Percentiles rank a stretch among this genome's conserved stretches.
Conservation (phyloP, 1,140 invertebrate species). For the Littorina saxatilis region DNA sequence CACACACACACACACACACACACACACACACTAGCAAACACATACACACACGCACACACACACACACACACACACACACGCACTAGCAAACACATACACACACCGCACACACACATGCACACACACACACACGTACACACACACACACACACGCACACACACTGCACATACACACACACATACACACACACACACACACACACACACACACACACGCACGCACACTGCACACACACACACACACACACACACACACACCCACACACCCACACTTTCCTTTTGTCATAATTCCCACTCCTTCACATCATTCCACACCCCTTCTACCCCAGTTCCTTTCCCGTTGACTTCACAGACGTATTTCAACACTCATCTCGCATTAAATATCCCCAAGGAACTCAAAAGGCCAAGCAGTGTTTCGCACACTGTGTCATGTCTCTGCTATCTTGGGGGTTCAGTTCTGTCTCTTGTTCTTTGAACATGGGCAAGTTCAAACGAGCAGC, state of each 20-base stretch:
- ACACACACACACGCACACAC: slow-evolving; percentile 5
- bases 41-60: slow-evolving; percentile 8
- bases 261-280: slow-evolving; percentile 16
- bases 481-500: no score
- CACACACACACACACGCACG: neutral
- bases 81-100: neutral
- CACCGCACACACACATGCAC: neutral
- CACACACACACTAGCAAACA: slow-evolving; percentile 3
- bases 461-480: no score
- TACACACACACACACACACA: neutral
- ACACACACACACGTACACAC: slow-evolving; percentile 16
- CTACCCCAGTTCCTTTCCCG: no score
- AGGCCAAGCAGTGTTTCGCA: no score
- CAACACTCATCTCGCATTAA: no score
- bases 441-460: no score
- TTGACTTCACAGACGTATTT: no score
- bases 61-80: neutral
- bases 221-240: slow-evolving; percentile 17
- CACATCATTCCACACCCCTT: no score
- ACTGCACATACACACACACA: slow-evolving; percentile 12
- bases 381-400: no score
- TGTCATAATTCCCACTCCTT: no score
- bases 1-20: neutral
- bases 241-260: slow-evolving; percentile 13
- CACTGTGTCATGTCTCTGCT: no score